These are phyloP conservation scores for Pecten maximus DNA, from an alignment of 2,888 invertebrate genomes.

Conservation along the genomic window DNA sequence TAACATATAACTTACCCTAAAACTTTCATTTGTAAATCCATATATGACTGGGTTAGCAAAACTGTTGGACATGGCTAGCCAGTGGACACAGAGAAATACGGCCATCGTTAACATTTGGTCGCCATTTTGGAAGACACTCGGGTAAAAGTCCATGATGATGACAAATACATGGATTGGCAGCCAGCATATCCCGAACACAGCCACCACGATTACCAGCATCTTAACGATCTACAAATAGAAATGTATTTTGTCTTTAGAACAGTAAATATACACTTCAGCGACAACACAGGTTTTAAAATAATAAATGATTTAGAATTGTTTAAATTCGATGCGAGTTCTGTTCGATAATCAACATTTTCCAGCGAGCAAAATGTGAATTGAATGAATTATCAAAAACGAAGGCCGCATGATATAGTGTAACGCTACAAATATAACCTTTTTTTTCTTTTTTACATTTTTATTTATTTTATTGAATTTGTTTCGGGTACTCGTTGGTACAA, in stretches of 20 bases:
- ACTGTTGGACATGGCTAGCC: slow-evolving; percentile 82
- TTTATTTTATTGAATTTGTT: too few species aligned
- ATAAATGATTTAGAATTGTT: too few species aligned
- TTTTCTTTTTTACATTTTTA: too few species aligned
- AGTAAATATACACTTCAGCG: not conserved
- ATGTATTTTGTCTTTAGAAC: not conserved
- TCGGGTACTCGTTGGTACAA: too few species aligned
- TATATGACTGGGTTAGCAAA: slow-evolving; percentile 81
- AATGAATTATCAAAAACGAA: too few species aligned
- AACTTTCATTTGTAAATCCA: slow-evolving; percentile 81
- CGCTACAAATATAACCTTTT: too few species aligned
- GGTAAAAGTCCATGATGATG: slow-evolving; percentile 75
- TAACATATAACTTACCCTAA: slow-evolving; percentile 73
- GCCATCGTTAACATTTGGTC: slow-evolving; percentile 61
- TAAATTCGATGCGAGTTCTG: too few species aligned
- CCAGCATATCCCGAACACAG: slow-evolving; percentile 80
- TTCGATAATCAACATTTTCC: too few species aligned
- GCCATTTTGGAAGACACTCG: slow-evolving; percentile 54
- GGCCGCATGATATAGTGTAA: too few species aligned
- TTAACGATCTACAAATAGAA: slow-evolving; percentile 74
- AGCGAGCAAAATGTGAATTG: too few species aligned
- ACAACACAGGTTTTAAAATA: too few species aligned
- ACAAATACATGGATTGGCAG: slow-evolving; percentile 80
- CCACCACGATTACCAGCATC: slow-evolving; percentile 80
- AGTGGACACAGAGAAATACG: slow-evolving; percentile 77